phyloP scores from a whole-genome alignment of 2,113 vertebrate genomes.

The Egretta garzetta region DNA sequence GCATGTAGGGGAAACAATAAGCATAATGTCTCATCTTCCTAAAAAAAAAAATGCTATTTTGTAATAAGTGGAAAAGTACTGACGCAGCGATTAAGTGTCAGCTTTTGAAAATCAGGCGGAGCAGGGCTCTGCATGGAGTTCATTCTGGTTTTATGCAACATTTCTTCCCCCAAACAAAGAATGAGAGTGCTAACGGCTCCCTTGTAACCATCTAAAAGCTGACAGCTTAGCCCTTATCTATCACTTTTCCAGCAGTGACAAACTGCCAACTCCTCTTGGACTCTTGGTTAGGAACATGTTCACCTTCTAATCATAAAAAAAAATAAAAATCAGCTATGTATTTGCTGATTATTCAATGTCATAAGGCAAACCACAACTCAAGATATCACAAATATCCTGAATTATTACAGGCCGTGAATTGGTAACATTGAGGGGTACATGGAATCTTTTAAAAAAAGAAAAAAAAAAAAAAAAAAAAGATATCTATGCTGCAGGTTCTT shows the following conservation, averaged over 20 bases:
- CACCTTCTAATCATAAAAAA: not conserved
- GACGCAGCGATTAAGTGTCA: conserved; percentile 74
- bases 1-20: conserved; percentile 87
- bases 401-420: not conserved
- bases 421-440: not conserved
- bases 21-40: conserved; percentile 89
- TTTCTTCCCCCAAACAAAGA: not conserved
- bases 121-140: not conserved
- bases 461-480: not conserved
- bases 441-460: not conserved
- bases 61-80: conserved; percentile 1
- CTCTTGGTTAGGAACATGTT: not conserved
- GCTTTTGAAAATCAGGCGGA: conserved; percentile 8
- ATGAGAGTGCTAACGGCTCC: not conserved
- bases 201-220: not conserved
- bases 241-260: not conserved
- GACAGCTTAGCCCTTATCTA: not conserved
- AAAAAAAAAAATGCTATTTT: conserved; percentile 25
- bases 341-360: not conserved
- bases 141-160: not conserved
- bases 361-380: not conserved
- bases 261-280: not conserved
- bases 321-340: not conserved
- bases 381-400: not conserved
- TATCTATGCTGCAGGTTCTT: not conserved